A percentile compares a stretch with the other conserved stretches of the same genome.
Evolutionary conservation across 2,113 vertebrate species (phyloP).

Genomic region (Trichomycterus rosablanca): DNA sequence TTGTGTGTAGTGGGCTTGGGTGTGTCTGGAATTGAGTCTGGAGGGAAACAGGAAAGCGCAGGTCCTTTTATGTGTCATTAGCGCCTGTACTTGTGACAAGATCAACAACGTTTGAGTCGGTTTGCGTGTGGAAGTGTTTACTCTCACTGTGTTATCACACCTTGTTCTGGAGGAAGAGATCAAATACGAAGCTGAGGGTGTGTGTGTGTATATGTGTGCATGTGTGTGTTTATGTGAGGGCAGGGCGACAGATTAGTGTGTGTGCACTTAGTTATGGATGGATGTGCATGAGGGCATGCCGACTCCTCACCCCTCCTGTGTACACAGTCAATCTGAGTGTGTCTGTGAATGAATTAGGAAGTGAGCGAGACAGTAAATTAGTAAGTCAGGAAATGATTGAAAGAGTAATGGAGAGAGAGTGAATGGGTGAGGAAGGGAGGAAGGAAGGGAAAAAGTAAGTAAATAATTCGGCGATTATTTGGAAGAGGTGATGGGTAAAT

Average conservation of each 20-base stretch:
- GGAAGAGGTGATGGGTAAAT: too few species aligned
- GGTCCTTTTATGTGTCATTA: constrained; percentile 48
- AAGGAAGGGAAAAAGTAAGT: too few species aligned
- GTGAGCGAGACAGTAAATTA: background rate
- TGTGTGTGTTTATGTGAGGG: too few species aligned
- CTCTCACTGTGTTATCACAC: background rate
- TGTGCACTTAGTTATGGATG: background rate
- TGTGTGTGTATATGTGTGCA: constrained; percentile 3
- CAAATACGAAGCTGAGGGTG: background rate
- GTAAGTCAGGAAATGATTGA: background rate
- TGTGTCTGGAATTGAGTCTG: constrained; percentile 28
- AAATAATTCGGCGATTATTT: too few species aligned
- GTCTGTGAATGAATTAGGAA: background rate
- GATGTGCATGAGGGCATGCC: background rate
- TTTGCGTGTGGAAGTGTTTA: constrained; percentile 7
- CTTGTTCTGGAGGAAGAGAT: background rate
- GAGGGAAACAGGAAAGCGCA: constrained; percentile 43
- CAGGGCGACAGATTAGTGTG: constrained; percentile 1
- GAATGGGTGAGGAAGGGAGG: too few species aligned
- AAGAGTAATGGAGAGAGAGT: too few species aligned
- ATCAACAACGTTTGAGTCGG: constrained; percentile 23
- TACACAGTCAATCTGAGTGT: constrained; percentile 2
- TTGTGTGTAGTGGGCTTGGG: constrained; percentile 50
- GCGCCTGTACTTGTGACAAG: constrained; percentile 8
- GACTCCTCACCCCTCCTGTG: background rate